Conservation (phyloP, 2,888 invertebrate species). For the Atethmia centrago region DNA sequence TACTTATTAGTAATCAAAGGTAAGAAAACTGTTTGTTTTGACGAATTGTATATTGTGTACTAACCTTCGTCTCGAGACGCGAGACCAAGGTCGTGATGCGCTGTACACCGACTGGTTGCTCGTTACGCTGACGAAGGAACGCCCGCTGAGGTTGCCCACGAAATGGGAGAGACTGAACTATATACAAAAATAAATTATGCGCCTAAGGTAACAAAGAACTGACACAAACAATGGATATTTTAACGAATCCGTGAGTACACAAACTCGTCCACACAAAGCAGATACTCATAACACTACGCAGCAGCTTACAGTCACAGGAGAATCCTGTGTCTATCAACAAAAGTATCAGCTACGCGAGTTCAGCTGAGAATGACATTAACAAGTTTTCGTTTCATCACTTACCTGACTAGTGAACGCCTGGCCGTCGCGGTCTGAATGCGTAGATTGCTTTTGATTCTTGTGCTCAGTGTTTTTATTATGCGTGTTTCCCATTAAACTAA, state of each 20-base stretch:
- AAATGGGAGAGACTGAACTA: constrained; percentile 91
- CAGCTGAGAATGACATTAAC: constrained; percentile 90
- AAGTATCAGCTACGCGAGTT: constrained; percentile 84
- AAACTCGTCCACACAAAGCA: constrained; percentile 60
- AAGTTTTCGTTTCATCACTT: constrained; percentile 86
- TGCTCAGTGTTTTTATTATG: constrained; percentile 80
- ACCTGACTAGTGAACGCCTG: constrained; percentile 88
- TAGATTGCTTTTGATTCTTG: constrained; percentile 78
- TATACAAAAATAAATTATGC: constrained; percentile 78
- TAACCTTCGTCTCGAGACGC: constrained; percentile 92
- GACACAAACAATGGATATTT: constrained; percentile 62
- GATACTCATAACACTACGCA: constrained; percentile 69
- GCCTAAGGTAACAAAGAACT: constrained; percentile 72
- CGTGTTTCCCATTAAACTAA: constrained; percentile 88
- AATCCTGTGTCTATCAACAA: constrained; percentile 72
- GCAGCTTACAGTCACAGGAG: constrained; percentile 73
- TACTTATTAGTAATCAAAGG: constrained; percentile 45
- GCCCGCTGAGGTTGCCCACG: constrained; percentile 91
- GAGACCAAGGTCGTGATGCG: constrained; percentile 92
- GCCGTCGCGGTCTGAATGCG: constrained; percentile 80
- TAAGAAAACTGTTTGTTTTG: constrained; percentile 70
- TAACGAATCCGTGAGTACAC: constrained; percentile 40
- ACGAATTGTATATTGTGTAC: constrained; percentile 71
- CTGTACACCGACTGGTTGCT: constrained; percentile 91
- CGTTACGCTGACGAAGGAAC: constrained; percentile 90